Evolutionary conservation across 2,797 vertebrate genomes (phyloP).

Genomic region (Acanthopagrus latus): DNA sequence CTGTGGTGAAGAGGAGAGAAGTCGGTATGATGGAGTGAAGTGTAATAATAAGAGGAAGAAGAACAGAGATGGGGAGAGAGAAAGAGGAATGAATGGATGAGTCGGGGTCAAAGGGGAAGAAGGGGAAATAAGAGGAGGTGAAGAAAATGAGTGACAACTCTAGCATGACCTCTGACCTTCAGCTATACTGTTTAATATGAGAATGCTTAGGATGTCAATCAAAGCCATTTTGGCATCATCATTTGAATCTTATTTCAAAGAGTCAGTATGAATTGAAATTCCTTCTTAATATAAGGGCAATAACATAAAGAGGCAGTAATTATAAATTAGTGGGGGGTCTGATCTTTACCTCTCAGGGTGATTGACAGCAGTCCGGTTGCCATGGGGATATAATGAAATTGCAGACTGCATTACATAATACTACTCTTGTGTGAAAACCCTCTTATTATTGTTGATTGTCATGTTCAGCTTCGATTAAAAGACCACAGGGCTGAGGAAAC

Average conservation of each 20-base stretch:
- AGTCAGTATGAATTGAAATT: not conserved
- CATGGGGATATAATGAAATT: constrained; percentile 51
- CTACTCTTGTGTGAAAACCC: constrained; percentile 14
- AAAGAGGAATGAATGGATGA: not conserved
- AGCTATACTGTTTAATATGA: not conserved
- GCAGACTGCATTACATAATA: constrained; percentile 46
- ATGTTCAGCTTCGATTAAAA: constrained; percentile 8
- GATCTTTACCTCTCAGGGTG: constrained; percentile 55
- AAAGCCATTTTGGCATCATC: not conserved
- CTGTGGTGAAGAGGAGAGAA: not conserved
- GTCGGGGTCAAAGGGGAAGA: not conserved
- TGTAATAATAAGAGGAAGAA: not conserved
- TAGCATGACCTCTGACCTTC: constrained; percentile 42
- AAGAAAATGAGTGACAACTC: constrained; percentile 13
- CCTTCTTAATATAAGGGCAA: not conserved
- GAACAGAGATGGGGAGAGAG: not conserved
- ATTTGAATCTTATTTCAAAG: not conserved
- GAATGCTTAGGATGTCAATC: not conserved
- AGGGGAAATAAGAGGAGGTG: not conserved
- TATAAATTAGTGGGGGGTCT: constrained; percentile 6
- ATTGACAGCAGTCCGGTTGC: constrained; percentile 63
- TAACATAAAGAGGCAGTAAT: constrained; percentile 12
- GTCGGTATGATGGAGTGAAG: not conserved
- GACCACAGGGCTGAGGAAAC: not conserved
- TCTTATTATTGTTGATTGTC: not conserved